phyloP scores from a whole-genome alignment of 2,888 invertebrate genomes.

The Diarsia brunnea region DNA sequence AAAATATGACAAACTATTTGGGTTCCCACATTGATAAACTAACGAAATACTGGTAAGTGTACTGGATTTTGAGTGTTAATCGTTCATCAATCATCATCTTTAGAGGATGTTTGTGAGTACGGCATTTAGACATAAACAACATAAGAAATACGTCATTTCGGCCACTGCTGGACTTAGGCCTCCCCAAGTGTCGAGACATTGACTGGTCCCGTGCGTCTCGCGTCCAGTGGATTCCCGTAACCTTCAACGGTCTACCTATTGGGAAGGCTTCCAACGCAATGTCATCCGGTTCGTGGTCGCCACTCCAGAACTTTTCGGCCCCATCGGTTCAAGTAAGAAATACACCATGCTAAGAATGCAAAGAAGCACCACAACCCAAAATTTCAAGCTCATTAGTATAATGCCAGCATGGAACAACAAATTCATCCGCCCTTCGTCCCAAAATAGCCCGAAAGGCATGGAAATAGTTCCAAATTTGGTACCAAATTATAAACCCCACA shows the following conservation, averaged over 20 bases:
- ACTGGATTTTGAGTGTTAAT: background rate
- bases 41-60: background rate
- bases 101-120: background rate
- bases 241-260: too few species aligned
- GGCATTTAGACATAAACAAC: background rate
- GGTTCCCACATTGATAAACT: background rate
- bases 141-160: background rate
- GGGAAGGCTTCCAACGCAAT: too few species aligned
- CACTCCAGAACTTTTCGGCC: too few species aligned
- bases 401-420: conserved; percentile 24
- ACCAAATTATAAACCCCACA: conserved; percentile 63
- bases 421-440: conserved; percentile 6
- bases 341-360: too few species aligned
- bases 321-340: background rate
- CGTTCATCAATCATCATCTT: background rate
- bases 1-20: background rate
- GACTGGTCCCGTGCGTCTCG: too few species aligned
- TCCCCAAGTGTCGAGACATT: too few species aligned
- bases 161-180: too few species aligned
- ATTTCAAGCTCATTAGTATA: conserved; percentile 41
- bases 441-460: conserved; percentile 10
- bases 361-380: background rate
- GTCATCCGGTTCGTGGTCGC: too few species aligned
- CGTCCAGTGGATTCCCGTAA: too few species aligned
- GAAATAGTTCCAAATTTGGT: conserved; percentile 64